Evolutionary conservation across 2,113 vertebrate species (phyloP).

Genomic region (Tragelaphus imberbis): DNA sequence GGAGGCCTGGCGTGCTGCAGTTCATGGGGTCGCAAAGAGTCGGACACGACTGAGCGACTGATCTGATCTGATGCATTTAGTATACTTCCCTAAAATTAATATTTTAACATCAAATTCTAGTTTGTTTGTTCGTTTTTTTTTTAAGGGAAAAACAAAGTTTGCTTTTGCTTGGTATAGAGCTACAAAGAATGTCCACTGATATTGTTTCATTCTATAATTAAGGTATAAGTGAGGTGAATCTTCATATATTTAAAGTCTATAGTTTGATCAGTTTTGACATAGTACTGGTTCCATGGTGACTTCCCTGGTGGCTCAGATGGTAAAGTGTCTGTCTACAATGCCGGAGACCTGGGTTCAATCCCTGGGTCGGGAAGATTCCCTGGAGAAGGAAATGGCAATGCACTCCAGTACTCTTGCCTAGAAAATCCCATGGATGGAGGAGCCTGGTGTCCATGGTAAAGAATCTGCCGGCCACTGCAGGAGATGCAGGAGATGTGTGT

Average conservation of each 20-base stretch:
- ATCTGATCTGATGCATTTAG: background rate
- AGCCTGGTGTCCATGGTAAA: background rate
- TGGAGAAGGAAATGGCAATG: background rate
- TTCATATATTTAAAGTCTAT: background rate
- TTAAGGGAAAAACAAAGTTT: background rate
- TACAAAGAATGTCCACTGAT: background rate
- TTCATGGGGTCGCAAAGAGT: too few species aligned
- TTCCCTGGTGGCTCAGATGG: too few species aligned
- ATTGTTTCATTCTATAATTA: background rate
- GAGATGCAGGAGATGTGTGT: too few species aligned
- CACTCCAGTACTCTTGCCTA: background rate
- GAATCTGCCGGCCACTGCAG: too few species aligned
- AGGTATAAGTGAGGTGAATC: background rate
- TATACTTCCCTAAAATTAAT: background rate
- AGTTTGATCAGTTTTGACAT: background rate
- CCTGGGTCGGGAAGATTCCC: background rate
- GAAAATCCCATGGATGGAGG: background rate
- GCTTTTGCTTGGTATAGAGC: background rate
- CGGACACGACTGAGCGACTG: too few species aligned
- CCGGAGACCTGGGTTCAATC: background rate
- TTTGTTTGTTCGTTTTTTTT: background rate
- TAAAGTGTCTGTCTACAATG: background rate
- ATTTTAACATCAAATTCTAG: background rate
- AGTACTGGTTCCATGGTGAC: background rate
- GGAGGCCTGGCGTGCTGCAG: too few species aligned